Conservation (phyloP, 2,113 vertebrate genomes). For the Vulpes lagopus region DNA sequence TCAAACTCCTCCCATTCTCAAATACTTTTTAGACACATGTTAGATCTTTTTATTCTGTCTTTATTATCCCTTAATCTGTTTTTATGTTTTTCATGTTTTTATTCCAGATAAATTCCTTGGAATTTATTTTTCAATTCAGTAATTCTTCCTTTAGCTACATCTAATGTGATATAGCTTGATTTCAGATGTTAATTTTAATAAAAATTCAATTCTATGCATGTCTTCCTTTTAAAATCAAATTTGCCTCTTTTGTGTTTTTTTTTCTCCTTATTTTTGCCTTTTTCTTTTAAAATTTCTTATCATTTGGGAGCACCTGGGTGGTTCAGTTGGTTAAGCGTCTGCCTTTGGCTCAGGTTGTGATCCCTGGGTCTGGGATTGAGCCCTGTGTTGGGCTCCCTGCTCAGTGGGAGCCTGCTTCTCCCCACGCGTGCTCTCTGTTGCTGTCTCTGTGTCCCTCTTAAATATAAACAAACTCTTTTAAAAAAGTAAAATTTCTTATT, state of each 20-base stretch:
- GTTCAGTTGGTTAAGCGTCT: too few species aligned
- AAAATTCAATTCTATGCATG: not conserved
- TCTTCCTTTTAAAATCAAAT: not conserved
- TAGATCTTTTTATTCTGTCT: constrained; percentile 6
- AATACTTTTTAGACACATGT: not conserved
- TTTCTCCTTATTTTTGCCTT: not conserved
- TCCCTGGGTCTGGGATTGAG: too few species aligned
- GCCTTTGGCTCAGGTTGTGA: too few species aligned
- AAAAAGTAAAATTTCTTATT: not conserved
- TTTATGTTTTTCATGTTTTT: not conserved
- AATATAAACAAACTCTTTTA: too few species aligned
- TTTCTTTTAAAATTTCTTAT: not conserved
- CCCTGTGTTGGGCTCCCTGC: too few species aligned
- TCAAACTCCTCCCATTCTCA: not conserved
- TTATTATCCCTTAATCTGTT: not conserved
- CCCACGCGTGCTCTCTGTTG: too few species aligned
- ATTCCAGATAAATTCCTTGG: not conserved
- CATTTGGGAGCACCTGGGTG: not conserved
- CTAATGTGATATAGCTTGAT: not conserved
- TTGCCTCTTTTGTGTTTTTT: not conserved
- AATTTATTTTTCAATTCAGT: constrained; percentile 44
- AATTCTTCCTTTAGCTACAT: not conserved
- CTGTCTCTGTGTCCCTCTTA: too few species aligned
- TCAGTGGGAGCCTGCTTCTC: too few species aligned
- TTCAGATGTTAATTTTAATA: constrained; percentile 33